Evolutionary conservation across 2,888 invertebrate genomes (phyloP).

Genomic region (Unio delphinus): DNA sequence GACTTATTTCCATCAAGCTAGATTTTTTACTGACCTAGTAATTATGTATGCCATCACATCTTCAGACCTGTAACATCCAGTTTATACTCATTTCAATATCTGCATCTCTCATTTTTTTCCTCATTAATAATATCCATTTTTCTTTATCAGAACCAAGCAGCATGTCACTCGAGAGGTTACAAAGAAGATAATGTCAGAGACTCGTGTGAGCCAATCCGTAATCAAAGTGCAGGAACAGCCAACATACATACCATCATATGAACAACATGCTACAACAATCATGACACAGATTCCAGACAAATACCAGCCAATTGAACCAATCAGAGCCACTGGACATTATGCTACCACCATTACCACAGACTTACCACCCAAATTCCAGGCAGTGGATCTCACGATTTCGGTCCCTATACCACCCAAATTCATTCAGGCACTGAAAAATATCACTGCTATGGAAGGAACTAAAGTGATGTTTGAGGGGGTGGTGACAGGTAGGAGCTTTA

Average conservation of each 20-base stretch:
- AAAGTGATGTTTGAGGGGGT: constrained; percentile 92
- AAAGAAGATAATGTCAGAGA: constrained; percentile 48
- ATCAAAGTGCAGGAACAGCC: constrained; percentile 44
- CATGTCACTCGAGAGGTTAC: no score
- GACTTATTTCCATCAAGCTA: no score
- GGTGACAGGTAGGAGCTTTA: constrained; percentile 78
- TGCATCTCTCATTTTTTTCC: no score
- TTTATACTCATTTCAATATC: no score
- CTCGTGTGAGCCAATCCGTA: constrained; percentile 48
- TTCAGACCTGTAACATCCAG: no score
- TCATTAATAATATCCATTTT: no score
- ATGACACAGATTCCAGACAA: constrained; percentile 51
- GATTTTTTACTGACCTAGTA: no score
- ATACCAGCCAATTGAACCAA: constrained; percentile 33
- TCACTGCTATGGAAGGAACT: constrained; percentile 90
- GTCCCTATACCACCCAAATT: constrained; percentile 70
- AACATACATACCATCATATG: constrained; percentile 47
- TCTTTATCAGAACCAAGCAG: no score
- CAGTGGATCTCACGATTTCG: constrained; percentile 67
- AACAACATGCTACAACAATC: constrained; percentile 53
- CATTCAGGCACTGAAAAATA: constrained; percentile 84
- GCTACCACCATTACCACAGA: constrained; percentile 59
- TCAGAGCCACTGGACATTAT: constrained; percentile 46
- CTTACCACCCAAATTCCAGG: constrained; percentile 61
- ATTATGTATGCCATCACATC: no score